A percentile compares a stretch with the other conserved stretches of the same genome.
Evolutionary conservation across 1,140 invertebrate genomes (phyloP).

Genomic region (Neodiprion fabricii): DNA sequence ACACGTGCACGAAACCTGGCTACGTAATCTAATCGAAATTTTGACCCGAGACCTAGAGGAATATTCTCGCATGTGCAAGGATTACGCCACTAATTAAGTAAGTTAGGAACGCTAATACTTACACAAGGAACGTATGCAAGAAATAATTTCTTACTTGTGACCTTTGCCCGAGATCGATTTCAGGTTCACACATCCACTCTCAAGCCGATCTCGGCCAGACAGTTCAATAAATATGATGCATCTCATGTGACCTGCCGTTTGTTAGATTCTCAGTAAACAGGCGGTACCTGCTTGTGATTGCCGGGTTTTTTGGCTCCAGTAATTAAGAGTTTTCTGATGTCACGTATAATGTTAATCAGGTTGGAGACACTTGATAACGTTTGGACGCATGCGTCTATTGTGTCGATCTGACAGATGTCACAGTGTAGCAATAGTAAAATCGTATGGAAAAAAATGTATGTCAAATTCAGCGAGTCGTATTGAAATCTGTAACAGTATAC

Average conservation of each 20-base stretch:
- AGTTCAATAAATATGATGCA: background rate
- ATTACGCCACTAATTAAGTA: no score
- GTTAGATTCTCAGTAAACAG: background rate
- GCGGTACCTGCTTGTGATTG: background rate
- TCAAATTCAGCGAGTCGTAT: conserved; percentile 13
- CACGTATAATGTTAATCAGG: background rate
- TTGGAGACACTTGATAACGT: background rate
- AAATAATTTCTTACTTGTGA: no score
- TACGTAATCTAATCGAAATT: no score
- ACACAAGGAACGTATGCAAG: no score
- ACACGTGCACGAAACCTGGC: no score
- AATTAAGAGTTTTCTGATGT: background rate
- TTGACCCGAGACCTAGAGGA: no score
- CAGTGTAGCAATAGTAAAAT: background rate
- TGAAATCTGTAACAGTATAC: background rate
- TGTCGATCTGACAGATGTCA: background rate
- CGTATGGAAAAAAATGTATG: conserved; percentile 1
- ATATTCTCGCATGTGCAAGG: no score
- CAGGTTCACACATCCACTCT: no score
- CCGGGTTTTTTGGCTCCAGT: background rate
- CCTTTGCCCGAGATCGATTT: no score
- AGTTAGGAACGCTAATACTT: no score
- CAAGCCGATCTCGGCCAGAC: no score
- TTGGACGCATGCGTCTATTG: background rate
- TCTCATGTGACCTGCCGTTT: background rate